Percentiles rank a stretch among this genome's conserved stretches.
phyloP scores from a whole-genome alignment of 2,113 vertebrate genomes.

The Elanoides forficatus region DNA sequence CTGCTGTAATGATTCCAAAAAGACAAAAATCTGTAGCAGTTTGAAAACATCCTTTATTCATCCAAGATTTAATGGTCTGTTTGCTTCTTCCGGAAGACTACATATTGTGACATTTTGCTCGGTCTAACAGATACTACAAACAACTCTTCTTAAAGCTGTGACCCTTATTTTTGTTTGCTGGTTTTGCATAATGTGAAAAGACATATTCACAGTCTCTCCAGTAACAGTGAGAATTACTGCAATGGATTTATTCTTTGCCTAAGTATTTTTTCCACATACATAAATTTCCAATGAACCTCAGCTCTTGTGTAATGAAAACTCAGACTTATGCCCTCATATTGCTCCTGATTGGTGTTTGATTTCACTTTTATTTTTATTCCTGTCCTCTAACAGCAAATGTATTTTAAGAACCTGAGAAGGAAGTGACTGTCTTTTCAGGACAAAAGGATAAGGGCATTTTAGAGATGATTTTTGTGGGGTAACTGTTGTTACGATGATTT shows the following conservation, averaged over 20 bases:
- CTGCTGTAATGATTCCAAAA: neutral
- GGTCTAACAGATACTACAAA: constrained; percentile 10
- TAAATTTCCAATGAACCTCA: neutral
- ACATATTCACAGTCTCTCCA: neutral
- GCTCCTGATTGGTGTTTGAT: neutral
- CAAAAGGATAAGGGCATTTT: neutral
- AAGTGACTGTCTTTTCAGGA: neutral
- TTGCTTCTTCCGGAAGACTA: constrained; percentile 7
- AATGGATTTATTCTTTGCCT: neutral
- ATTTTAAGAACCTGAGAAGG: neutral
- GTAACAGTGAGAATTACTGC: neutral
- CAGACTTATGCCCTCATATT: neutral
- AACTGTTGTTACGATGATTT: neutral
- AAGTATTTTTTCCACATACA: neutral
- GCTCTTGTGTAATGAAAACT: neutral
- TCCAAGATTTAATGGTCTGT: constrained; percentile 23
- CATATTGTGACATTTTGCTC: constrained; percentile 38
- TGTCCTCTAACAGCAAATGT: neutral
- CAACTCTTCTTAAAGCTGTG: constrained; percentile 7
- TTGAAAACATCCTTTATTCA: neutral
- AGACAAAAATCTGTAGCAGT: neutral
- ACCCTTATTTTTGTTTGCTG: constrained; percentile 18
- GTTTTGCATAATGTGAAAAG: neutral
- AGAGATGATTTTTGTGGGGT: neutral
- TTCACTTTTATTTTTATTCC: neutral